phyloP scores from a whole-genome alignment of 2,888 invertebrate genomes.

The Ectemnius continuus region DNA sequence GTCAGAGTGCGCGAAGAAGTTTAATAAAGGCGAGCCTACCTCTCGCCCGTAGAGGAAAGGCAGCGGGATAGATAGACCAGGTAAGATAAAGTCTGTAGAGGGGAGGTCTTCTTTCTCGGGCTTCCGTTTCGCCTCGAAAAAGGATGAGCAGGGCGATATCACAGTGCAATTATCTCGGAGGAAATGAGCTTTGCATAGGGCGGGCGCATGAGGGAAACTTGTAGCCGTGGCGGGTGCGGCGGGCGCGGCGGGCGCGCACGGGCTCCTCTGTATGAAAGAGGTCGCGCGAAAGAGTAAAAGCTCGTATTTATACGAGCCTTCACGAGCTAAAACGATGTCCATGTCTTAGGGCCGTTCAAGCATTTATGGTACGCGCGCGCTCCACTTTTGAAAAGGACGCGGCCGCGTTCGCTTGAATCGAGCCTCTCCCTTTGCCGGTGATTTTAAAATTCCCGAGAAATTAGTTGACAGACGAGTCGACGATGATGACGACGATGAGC shows the following conservation, averaged over 20 bases:
- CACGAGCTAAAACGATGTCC: constrained; percentile 59
- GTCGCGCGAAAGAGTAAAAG: constrained; percentile 55
- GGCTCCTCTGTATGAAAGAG: constrained; percentile 51
- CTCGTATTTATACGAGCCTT: constrained; percentile 59
- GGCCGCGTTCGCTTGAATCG: constrained; percentile 62
- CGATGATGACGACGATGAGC: too few relatives aligned
- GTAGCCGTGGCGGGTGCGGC: constrained; percentile 28
- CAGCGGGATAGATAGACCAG: too few relatives aligned
- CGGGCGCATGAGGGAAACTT: constrained; percentile 45
- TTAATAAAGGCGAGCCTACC: constrained; percentile 54
- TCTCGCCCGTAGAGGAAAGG: background rate
- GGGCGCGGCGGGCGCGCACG: too few relatives aligned
- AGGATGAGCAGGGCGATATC: constrained; percentile 58
- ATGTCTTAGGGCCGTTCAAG: constrained; percentile 59
- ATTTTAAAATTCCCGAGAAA: constrained; percentile 63
- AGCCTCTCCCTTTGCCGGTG: constrained; percentile 40
- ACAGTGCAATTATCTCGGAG: constrained; percentile 70
- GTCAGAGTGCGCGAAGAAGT: constrained; percentile 1
- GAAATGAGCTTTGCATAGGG: constrained; percentile 71
- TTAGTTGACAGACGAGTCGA: constrained; percentile 56
- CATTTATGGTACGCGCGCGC: constrained; percentile 60
- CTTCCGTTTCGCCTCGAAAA: constrained; percentile 26
- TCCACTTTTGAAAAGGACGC: constrained; percentile 59
- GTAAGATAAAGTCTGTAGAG: too few relatives aligned
- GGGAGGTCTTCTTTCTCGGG: background rate